Evolutionary conservation across 2,888 invertebrate species (phyloP), one percentile per base, ranked within the genome.

Genomic region (Cerceris rybyensis): DNA sequence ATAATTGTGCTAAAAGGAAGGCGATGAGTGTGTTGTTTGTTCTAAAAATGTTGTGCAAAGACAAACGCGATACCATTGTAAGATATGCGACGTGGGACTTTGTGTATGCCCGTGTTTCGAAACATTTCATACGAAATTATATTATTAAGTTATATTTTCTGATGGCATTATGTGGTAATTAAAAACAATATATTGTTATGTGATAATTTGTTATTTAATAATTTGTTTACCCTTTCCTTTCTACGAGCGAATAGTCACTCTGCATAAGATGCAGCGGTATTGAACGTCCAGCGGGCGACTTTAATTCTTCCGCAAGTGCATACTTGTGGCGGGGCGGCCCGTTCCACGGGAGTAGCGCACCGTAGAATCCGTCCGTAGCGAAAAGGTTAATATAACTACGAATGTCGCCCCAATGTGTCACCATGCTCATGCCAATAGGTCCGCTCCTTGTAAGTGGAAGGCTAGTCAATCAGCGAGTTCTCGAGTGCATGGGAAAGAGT

Each of bases 1-100:
- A 58, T 69, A 75, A 49, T 75, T 75, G 17, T 75, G 41, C 67
- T 50, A 61, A 54, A 65, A 69, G 14, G 14, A 75, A 70, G 59
- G 46, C 60, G 69, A 65, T 54, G 8, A 7, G n/a, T n/a, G n/a
- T n/a, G n/a, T n/a, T n/a, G n/a, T n/a, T n/a, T n/a, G n/a, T n/a
- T n/a, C n/a, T n/a, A n/a, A n/a, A 42, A 63, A 60, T 68, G 68
- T 14, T 59, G 59, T 59, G 7, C 58, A 59, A 68, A n/a, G 60
- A 39, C 60, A 68, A 59, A 59, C 60, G 50, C 68, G 50, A 50
- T 68, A 68, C 41, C 59, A 28, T 2, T 28, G 28, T 28, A 28
- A 28, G 4, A 28, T 28, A 28, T 28, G 28, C 28, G 28, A 28
- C 6, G 52, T 65, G 41, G 65, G 54, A 4, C 65, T 65, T 65